phyloP scores from a whole-genome alignment of 2,888 invertebrate genomes.

The Macroteleia sp. region DNA sequence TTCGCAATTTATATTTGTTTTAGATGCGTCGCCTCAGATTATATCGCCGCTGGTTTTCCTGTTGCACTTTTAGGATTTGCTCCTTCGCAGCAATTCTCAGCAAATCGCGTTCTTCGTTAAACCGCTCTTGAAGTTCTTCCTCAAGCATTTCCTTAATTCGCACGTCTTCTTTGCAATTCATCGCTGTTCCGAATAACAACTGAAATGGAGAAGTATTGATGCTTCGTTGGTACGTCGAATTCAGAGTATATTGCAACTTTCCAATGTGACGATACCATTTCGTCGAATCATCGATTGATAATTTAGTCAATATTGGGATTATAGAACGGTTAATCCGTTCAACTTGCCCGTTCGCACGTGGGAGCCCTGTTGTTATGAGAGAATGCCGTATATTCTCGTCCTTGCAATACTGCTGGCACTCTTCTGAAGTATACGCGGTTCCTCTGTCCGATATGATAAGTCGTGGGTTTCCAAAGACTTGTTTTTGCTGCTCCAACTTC shows the following conservation, averaged over 20 bases:
- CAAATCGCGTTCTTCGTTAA: not conserved
- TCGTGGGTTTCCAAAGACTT: too few relatives aligned
- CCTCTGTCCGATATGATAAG: too few relatives aligned
- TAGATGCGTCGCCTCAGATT: slow-evolving; percentile 12
- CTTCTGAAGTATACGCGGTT: too few relatives aligned
- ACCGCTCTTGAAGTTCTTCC: slow-evolving; percentile 15
- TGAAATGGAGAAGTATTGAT: slow-evolving; percentile 21
- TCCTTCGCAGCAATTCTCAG: not conserved
- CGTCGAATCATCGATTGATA: slow-evolving; percentile 20
- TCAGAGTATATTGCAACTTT: slow-evolving; percentile 35
- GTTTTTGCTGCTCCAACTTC: too few relatives aligned
- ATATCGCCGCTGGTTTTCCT: slow-evolving; percentile 21
- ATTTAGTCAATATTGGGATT: too few relatives aligned
- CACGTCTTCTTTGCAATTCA: slow-evolving; percentile 20
- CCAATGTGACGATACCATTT: slow-evolving; percentile 32
- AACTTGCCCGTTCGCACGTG: too few relatives aligned
- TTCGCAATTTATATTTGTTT: slow-evolving; percentile 1
- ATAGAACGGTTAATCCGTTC: too few relatives aligned
- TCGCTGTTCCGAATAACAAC: slow-evolving; percentile 20
- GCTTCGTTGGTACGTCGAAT: slow-evolving; percentile 34
- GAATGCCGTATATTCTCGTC: too few relatives aligned
- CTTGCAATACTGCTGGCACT: too few relatives aligned
- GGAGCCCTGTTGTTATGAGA: too few relatives aligned
- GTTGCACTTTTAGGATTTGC: slow-evolving; percentile 22
- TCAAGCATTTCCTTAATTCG: slow-evolving; percentile 12